Evolutionary conservation across 53 echinoderm and acorn worm species (phyloP).

Genomic region (Mesocentrotus franciscanus): DNA sequence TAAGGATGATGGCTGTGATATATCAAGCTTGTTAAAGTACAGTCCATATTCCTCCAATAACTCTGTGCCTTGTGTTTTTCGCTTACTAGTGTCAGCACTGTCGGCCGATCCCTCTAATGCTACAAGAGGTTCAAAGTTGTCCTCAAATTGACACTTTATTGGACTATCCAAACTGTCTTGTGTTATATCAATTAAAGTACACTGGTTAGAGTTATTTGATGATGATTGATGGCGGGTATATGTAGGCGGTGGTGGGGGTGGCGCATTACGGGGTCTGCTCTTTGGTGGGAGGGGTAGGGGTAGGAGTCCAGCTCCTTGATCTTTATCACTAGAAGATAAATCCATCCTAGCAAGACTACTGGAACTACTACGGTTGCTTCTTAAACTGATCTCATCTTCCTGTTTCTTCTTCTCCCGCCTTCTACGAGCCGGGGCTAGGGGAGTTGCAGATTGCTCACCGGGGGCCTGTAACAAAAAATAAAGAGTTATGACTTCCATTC

Average conservation of each 20-base stretch:
- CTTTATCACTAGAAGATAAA: neutral
- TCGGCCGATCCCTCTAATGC: neutral
- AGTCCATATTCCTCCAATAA: conserved; percentile 65
- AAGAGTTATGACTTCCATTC: neutral
- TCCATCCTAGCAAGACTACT: conserved; percentile 41
- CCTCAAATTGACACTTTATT: conserved; percentile 41
- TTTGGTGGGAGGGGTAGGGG: neutral
- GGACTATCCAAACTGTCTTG: conserved; percentile 42
- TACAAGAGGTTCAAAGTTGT: conserved; percentile 56
- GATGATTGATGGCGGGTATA: conserved; percentile 51
- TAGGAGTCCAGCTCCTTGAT: neutral
- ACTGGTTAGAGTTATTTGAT: conserved; percentile 61
- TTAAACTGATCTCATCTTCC: conserved; percentile 38
- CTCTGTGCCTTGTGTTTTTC: conserved; percentile 2
- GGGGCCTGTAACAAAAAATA: conserved; percentile 1
- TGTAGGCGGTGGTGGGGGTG: conserved; percentile 62
- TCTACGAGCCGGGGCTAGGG: conserved; percentile 52
- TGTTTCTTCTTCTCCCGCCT: conserved; percentile 44
- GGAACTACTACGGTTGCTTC: conserved; percentile 54
- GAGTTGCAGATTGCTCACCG: conserved; percentile 20
- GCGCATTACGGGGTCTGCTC: conserved; percentile 20
- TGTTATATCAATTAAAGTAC: conserved; percentile 54
- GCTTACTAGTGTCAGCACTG: neutral
- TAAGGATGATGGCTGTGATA: conserved; percentile 47
- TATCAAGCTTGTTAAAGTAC: conserved; percentile 36